Evolutionary conservation across 2,888 invertebrate genomes (phyloP), one percentile per base, ranked within the genome.

Genomic region (Glaucopsyche alexis): DNA sequence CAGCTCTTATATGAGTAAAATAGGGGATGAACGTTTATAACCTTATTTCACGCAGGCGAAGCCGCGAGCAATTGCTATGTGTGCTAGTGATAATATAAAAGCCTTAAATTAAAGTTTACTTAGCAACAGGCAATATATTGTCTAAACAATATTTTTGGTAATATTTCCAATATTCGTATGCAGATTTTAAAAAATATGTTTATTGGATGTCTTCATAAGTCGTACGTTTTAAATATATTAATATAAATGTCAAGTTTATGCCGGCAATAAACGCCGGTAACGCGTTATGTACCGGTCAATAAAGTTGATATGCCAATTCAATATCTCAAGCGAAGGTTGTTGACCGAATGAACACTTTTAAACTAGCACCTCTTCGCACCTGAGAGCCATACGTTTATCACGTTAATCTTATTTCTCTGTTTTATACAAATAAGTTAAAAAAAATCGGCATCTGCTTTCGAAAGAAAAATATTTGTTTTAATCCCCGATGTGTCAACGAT

Each of bases 311-410:
- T 60, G 60, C 60, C 60, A 60, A 60, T 60, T 60, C 60, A 60
- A 60, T 50, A 14, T 83, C 86, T 86, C 82, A 82, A 81, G 79
- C 79, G 74, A 81, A 82, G 82, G 79, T 82, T 82, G 84, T 85
- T 83, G 87, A 85, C 79, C 81, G 81, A 82, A 83, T 87, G 84
- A 85, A 29, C 83, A 85, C 81, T 81, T 81, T 85, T 87, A 83
- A 85, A 85, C 82, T 81, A 79, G 82, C 81, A 79, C 78, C 81
- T 82, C 82, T 85, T 81, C 79, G 81, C 82, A 78, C 80, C 81
- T 82, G 82, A 80, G 78, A 80, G 79, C 78, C 78, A 45, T 42
- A 67, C 19, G 19, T 9, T 55, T 55, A 19, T 55, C 11, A 52
- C 52, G 29, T 29, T 29, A 29, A n/a, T 52, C 9, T 52, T 52